Evolutionary conservation across 2,888 invertebrate genomes (phyloP).

Genomic region (Sthenelais limicola): DNA sequence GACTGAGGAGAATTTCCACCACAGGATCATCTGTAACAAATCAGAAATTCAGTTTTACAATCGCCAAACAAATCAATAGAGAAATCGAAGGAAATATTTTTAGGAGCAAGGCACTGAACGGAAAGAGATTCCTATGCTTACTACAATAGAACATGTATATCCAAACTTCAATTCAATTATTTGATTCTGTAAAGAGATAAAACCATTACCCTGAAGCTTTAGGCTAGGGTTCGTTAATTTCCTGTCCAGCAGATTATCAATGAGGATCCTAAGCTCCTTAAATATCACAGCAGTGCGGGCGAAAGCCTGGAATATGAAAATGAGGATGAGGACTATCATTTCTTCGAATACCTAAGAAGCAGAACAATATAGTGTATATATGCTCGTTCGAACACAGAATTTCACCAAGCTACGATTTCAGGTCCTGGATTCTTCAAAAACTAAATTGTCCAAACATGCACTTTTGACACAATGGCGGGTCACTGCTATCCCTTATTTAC

Average conservation of each 20-base stretch:
- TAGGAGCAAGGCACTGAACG: neutral
- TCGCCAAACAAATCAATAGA: neutral
- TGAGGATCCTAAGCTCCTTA: slow-evolving; percentile 64
- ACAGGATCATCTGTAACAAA: slow-evolving; percentile 36
- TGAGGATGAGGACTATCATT: neutral
- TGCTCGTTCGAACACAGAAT: too few relatives aligned
- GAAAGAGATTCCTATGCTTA: neutral
- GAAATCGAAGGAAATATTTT: neutral
- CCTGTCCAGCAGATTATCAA: slow-evolving; percentile 61
- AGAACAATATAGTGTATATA: too few relatives aligned
- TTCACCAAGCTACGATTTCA: too few relatives aligned
- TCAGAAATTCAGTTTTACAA: neutral
- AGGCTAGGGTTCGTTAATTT: slow-evolving; percentile 63
- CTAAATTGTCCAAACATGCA: too few relatives aligned
- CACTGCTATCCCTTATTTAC: too few relatives aligned
- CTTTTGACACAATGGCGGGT: too few relatives aligned
- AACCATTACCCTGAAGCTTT: slow-evolving; percentile 56
- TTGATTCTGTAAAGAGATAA: too few relatives aligned
- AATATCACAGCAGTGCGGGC: slow-evolving; percentile 70
- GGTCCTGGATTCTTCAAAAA: too few relatives aligned
- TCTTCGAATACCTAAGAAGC: neutral
- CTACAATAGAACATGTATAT: neutral
- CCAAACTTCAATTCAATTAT: too few relatives aligned
- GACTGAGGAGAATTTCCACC: slow-evolving; percentile 19
- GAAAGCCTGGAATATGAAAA: slow-evolving; percentile 56